Evolutionary conservation across 2,113 vertebrate genomes (phyloP), one percentile per base, ranked within the genome.

Genomic region (Mus spicilegus): DNA sequence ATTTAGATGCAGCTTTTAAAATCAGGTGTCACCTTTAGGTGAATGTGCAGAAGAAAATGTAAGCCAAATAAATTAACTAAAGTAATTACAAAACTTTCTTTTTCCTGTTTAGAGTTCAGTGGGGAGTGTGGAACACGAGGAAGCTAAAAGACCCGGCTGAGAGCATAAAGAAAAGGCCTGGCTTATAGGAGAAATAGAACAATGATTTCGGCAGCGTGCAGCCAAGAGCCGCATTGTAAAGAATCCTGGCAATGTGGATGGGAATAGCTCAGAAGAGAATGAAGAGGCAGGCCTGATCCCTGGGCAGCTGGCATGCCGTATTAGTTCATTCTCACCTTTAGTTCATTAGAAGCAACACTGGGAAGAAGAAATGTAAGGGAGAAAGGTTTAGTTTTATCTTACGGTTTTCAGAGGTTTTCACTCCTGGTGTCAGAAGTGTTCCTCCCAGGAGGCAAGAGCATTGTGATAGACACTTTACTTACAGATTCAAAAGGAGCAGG

Each of bases 121-220:
- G 1, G n/a, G 73, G 30, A 11, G 19, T 10, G 3, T 3, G 3
- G 5, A 65, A 30, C 0, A 12, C 49, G 49, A 69, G 11, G 17
- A 0, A 20, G 8, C 42, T 85, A 10, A 42, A 19, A 81, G 24
- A 39, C 20, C n/a, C 42, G 46, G 65, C 16, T 0, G 1, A 2
- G 2, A 36, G 51, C 3, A 1, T 8, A 19, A 4, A 1, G n/a
- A 26, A 51, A 65, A 72, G 8, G 1, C 24, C 2, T 3, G 2
- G n/a, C 56, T 70, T 39, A n/a, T 5, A 5, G n/a, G 26, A 11
- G 28, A 42, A 58, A 2, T 0, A 0, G 36, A 33, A 2, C 4
- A 0, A 1, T 7, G 2, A 16, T 0, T n/a, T 54, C 10, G 9
- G 33, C 28, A 28, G 12, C 19, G 1, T 2, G 0, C 11, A 5